Conservation (phyloP, 2,888 invertebrate genomes). For the Ptilodon capucinus region DNA sequence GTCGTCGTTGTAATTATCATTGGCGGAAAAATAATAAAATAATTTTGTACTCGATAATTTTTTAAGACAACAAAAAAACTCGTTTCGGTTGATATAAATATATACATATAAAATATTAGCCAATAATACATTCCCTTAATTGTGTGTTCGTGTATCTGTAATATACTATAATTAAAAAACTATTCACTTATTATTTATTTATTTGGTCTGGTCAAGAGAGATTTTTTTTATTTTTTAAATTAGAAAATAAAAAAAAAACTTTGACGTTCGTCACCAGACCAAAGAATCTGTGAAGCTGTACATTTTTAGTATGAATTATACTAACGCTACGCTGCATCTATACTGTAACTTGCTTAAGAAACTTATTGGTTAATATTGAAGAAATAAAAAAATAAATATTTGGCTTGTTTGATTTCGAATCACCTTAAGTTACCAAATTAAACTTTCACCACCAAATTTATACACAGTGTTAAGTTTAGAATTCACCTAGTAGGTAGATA, state of each 20-base stretch:
- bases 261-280: conserved; percentile 15
- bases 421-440: no score
- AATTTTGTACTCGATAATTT: conserved; percentile 66
- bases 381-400: conserved; percentile 51
- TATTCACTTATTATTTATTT: conserved; percentile 34
- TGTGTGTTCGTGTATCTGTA: conserved; percentile 60
- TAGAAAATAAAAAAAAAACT: neutral
- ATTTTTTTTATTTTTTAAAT: neutral
- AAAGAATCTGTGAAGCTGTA: conserved; percentile 28
- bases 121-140: conserved; percentile 29
- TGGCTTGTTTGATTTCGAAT: conserved; percentile 24
- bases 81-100: conserved; percentile 9
- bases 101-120: conserved; percentile 30
- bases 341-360: conserved; percentile 75
- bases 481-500: no score
- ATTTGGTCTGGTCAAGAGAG: conserved; percentile 34
- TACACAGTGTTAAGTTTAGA: no score
- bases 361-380: conserved; percentile 76
- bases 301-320: conserved; percentile 40
- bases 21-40: conserved; percentile 24
- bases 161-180: conserved; percentile 42
- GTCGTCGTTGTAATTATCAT: conserved; percentile 31
- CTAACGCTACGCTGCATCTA: conserved; percentile 58
- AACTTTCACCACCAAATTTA: neutral
- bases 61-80: conserved; percentile 24